These are phyloP conservation scores for Nyctibius grandis DNA, from an alignment of 2,797 vertebrate species.

Conservation along the genomic window DNA sequence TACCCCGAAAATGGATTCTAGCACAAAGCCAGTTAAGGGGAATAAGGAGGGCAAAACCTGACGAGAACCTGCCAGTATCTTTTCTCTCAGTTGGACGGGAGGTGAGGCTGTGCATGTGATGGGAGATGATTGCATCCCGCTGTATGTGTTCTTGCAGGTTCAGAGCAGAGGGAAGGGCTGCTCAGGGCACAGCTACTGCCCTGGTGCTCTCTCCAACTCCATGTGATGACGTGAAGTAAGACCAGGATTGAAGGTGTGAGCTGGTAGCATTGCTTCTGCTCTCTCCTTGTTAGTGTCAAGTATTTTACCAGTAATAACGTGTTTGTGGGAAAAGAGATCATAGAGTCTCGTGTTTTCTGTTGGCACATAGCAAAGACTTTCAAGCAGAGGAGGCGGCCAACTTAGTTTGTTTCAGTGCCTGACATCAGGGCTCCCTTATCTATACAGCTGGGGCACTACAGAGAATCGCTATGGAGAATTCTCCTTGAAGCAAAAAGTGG, in stretches of 20 bases:
- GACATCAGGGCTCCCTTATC: not conserved
- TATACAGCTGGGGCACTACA: accelerated
- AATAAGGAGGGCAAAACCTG: constrained; percentile 5
- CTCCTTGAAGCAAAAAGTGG: not conserved
- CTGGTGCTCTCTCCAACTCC: not conserved
- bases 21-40: constrained; percentile 10
- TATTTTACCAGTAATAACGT: not conserved
- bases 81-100: not conserved
- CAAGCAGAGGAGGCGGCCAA: not conserved
- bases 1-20: constrained; percentile 19
- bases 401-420: not conserved
- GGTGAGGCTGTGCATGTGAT: not conserved
- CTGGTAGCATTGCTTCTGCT: not conserved
- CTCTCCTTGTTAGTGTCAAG: not conserved
- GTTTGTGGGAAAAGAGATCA: not conserved
- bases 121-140: not conserved
- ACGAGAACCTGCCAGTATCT: not conserved
- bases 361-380: not conserved
- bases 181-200: not conserved
- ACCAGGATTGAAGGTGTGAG: not conserved
- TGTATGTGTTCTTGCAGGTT: not conserved
- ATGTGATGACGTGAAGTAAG: not conserved
- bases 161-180: not conserved
- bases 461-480: not conserved
- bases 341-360: not conserved